Evolutionary conservation across 2,797 vertebrate genomes (phyloP).

Genomic region (Schizopygopsis malacanthus): DNA sequence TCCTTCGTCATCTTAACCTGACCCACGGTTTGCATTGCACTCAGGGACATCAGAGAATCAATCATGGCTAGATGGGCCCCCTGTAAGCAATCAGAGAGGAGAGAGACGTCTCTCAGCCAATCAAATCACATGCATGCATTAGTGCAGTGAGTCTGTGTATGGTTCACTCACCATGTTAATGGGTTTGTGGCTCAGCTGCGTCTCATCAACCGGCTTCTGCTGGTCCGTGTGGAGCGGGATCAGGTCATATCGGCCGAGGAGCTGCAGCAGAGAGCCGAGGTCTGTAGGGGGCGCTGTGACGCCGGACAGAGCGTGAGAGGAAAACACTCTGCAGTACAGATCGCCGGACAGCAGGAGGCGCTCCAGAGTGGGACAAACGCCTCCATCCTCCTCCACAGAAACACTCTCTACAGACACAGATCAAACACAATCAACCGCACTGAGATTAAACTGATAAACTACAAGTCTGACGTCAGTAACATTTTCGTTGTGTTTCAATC

Average conservation of each 20-base stretch:
- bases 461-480: too few species aligned
- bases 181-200: slow-evolving; percentile 81
- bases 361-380: slow-evolving; percentile 83
- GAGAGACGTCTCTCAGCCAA: not conserved
- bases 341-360: slow-evolving; percentile 84
- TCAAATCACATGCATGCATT: not conserved
- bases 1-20: slow-evolving; percentile 76
- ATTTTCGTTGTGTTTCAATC: too few species aligned
- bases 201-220: slow-evolving; percentile 77
- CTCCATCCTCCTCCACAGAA: slow-evolving; percentile 83
- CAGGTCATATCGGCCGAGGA: slow-evolving; percentile 80
- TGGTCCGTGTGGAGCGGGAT: slow-evolving; percentile 78
- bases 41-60: slow-evolving; percentile 86
- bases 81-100: slow-evolving; percentile 68
- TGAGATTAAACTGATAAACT: not conserved
- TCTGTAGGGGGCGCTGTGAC: slow-evolving; percentile 69
- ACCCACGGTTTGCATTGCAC: slow-evolving; percentile 79
- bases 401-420: slow-evolving; percentile 77
- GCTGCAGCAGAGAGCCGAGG: slow-evolving; percentile 79
- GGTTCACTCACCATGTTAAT: slow-evolving; percentile 81
- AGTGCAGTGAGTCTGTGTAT: not conserved
- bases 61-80: slow-evolving; percentile 86
- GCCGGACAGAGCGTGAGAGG: slow-evolving; percentile 56
- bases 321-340: slow-evolving; percentile 84
- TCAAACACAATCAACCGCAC: not conserved